Evolutionary conservation across 2,888 invertebrate genomes (phyloP), one percentile per base, ranked within the genome.

Genomic region (Oxyteleia sp.): DNA sequence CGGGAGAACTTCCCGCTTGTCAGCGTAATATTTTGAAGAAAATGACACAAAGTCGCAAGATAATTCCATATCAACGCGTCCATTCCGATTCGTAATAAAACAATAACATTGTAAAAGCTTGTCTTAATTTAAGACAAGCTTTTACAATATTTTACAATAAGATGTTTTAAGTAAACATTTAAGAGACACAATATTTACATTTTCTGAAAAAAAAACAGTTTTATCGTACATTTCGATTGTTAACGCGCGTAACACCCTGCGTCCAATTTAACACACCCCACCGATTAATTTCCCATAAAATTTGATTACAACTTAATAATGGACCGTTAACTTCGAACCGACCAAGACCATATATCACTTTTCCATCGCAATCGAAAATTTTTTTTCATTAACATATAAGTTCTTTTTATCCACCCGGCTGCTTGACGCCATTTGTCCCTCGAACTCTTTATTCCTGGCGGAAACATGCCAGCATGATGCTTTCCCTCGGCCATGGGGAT

Each of bases 351-450:
- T 63, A 55, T 26, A 71, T 79, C 55, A 55, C 15, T 69, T 71
- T 79, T 79, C 78, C 18, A 38, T 35, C 57, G 55, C 45, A 43
- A 51, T 57, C 43, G 5, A 57, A 38, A 18, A 16, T 29, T 43
- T 61, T 61, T 59, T 20, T 13, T 10, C 23, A 7, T 38, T 51
- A 26, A 41, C 18, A 8, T n/a, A 35, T 16, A 15, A 11, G 49
- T 72, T 63, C 23, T 41, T 41, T 68, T 53, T 11, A 29, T 75
- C 35, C 78, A 29, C 35, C 51, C 41, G 32, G 23, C 59, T 71
- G 79, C 49, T 76, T 80, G 72, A 72, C 82, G 82, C 80, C 82
- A 82, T 85, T 80, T 80, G 82, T 82, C 75, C 76, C 20, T 41
- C 61, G 57, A 78, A 82, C 79, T 76, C 82, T 80, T 84, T 79